Base-by-base conservation (phyloP, 2,797 vertebrate genomes). In the Lateolabrax maculatus region DNA sequence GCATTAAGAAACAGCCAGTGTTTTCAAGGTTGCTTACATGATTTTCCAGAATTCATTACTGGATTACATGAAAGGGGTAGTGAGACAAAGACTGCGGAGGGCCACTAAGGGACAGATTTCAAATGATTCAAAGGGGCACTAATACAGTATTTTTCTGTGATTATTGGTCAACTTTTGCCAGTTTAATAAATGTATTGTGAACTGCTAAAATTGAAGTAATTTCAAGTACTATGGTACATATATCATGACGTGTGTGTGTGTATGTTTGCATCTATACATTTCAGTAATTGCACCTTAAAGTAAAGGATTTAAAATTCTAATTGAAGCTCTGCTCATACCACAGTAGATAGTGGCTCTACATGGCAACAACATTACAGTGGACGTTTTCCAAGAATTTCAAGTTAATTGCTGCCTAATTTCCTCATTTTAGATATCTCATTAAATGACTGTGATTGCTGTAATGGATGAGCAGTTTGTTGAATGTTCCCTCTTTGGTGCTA, bases 331-430 rank as follows among this genome's bases (percentile, higher is more conserved):
- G 25, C 37, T 25, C 23, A 8, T 27, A 52, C 4, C 11, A 27
- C 41, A 56, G 34, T 2, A 55, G 6, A 4, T 9, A 37, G 36
- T 27, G 15, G 12, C 15, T 53, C 18, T 8, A 43, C 53, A 23
- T 19, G n/a, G 10, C 10, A 37, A 27, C 41, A 55, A 19, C 13
- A 16, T 48, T 37, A 60, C 18, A 21, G 16, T 25, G 19, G 29
- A 37, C 4, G 2, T 61, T 66, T 74, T 48, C 15, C 39, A 31
- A 41, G 27, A 36, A 65, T 55, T 41, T 25, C 19, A 27, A 52
- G 2, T 46, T 61, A 69, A 66, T 55, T 66, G 41, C 25, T 73
- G 23, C 27, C 36, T 77, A 29, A 77, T 80, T 65, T 21, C 2
- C 39, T 6, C 36, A 27, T 60, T 69, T 37, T 53, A 41, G 23